phyloP scores from a whole-genome alignment of 2,888 invertebrate genomes.

The Sicus ferrugineus region DNA sequence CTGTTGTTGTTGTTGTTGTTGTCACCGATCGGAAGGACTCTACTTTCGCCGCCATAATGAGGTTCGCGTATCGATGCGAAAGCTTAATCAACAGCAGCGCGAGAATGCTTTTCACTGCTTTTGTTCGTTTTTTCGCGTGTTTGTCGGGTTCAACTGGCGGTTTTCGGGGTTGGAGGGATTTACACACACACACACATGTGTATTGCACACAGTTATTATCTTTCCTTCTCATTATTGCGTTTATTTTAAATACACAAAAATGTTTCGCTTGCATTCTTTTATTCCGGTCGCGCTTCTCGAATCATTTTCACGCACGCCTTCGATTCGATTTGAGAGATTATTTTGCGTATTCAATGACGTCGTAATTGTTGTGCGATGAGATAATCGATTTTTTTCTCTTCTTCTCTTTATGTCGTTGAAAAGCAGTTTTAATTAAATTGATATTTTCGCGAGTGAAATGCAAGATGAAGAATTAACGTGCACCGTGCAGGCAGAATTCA shows the following conservation, averaged over 20 bases:
- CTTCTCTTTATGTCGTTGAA: too few species aligned
- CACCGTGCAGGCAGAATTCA: too few species aligned
- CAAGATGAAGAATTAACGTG: not conserved
- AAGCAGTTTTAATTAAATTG: conserved; percentile 33
- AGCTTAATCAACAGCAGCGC: conserved; percentile 18
- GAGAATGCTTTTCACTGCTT: conserved; percentile 16
- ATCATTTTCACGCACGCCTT: not conserved
- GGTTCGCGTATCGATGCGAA: not conserved
- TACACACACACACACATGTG: too few species aligned
- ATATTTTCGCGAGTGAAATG: conserved; percentile 1
- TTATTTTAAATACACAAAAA: not conserved
- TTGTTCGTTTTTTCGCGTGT: not conserved
- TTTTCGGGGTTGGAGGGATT: not conserved
- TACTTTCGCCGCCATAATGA: not conserved
- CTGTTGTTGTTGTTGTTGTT: not conserved
- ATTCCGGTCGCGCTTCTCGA: too few species aligned
- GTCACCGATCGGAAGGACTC: not conserved
- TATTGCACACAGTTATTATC: too few species aligned
- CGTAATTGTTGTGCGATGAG: conserved; percentile 33
- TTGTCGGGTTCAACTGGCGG: too few species aligned
- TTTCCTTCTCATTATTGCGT: not conserved
- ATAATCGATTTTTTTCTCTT: conserved; percentile 29
- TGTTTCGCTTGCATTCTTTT: not conserved
- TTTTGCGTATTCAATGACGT: conserved; percentile 4
- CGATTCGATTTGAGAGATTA: conserved; percentile 27